These are phyloP conservation scores for Araneus ventricosus DNA, from an alignment of 1,140 invertebrate species.

Conservation along the genomic window DNA sequence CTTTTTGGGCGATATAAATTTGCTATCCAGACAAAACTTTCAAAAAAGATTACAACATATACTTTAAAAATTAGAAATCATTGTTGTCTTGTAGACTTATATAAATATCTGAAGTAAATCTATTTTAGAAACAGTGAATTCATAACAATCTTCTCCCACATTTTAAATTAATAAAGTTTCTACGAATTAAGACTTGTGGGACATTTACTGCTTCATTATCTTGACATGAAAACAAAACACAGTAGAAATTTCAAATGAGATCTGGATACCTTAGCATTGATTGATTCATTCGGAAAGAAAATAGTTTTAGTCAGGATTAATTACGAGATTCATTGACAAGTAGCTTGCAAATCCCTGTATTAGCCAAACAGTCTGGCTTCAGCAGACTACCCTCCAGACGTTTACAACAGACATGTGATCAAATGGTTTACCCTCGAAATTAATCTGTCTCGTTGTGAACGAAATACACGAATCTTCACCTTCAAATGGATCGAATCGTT, in stretches of 20 bases:
- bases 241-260: not conserved
- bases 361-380: not conserved
- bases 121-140: too few relatives aligned
- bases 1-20: too few relatives aligned
- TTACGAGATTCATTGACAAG: not conserved
- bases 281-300: not conserved
- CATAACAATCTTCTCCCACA: too few relatives aligned
- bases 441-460: not conserved
- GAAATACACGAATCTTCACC: not conserved
- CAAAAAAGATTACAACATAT: too few relatives aligned
- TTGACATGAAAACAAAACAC: too few relatives aligned
- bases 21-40: too few relatives aligned
- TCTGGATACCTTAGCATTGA: not conserved
- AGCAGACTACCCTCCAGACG: not conserved
- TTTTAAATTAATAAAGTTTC: not conserved
- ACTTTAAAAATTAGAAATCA: too few relatives aligned
- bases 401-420: not conserved
- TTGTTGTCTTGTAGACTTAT: too few relatives aligned
- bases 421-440: not conserved
- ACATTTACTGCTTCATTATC: too few relatives aligned
- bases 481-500: too few relatives aligned
- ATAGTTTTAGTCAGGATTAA: not conserved
- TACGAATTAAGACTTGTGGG: not conserved
- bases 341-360: not conserved
- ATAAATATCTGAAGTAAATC: too few relatives aligned